Evolutionary conservation across 2,113 vertebrate genomes (phyloP), one percentile per base, ranked within the genome.

Genomic region (Actenoides hombroni): DNA sequence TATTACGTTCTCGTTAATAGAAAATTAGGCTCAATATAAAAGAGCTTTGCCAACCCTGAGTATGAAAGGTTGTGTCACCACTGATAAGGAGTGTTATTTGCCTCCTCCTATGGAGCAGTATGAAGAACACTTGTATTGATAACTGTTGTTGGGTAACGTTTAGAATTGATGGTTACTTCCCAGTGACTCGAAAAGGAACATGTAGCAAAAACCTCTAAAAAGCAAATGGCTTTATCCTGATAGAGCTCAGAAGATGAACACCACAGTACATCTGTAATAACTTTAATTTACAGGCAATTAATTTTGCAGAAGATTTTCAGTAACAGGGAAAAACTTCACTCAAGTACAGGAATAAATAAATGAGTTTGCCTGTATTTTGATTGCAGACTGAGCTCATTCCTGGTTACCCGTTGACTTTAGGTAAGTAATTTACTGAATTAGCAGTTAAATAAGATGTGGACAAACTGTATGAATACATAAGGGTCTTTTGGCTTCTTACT

Each of bases 191-290:
- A 56, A 63, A 92, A 94, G 26, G 28, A 18, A 75, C 89, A 42
- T 5, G 6, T 11, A 49, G 42, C 48, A 29, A 75, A 68, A 90
- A 70, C 17, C 42, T 13, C 13, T 24, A 49, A 20, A 77, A 10
- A 31, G 15, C 1, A 3, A 84, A 70, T 31, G 37, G 16, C 10
- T 93, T 83, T 24, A 44, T n/a, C 26, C 31, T 89, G 73, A 46
- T 16, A 78, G 44, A 75, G 83, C 49, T 93, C 79, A 74, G 61
- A 61, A 53, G 37, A 44, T 4, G 10, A 71, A 71, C 24, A 83
- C 48, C 21, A 77, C 2, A 3, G 7, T 10, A 18, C 1, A 11
- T 29, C 31, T 2, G 6, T 0, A 29, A 16, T 29, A 56, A 79
- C 4, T 77, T 64, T 42, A 92, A 67, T 28, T 71, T 39, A 42